These are phyloP conservation scores for Coenobita brevimanus DNA, from an alignment of 1,140 invertebrate genomes.

Conservation along the genomic window DNA sequence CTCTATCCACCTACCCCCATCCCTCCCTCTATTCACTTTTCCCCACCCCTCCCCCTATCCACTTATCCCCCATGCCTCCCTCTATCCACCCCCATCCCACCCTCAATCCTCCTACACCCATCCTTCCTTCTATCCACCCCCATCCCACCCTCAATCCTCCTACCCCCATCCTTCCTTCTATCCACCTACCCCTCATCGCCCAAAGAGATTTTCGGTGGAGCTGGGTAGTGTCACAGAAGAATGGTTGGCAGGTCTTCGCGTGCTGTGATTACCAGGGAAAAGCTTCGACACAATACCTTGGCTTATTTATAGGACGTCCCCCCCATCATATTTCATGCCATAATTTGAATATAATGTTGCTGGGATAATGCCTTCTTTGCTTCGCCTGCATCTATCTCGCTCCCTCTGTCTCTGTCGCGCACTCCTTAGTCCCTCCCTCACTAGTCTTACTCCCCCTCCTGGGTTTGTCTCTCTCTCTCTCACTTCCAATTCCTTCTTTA, in stretches of 20 bases:
- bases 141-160: no score
- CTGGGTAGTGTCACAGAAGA: conserved; percentile 25
- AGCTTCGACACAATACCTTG: conserved; percentile 42
- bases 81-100: no score
- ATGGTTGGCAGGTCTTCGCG: not conserved
- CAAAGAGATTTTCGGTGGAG: no score
- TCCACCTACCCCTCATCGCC: no score
- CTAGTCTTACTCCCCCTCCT: not conserved
- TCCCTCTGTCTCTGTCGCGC: conserved; percentile 30
- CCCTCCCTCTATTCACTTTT: no score
- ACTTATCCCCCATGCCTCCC: no score
- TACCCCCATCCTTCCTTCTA: not conserved
- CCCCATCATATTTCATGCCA: conserved; percentile 47
- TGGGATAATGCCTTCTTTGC: conserved; percentile 27
- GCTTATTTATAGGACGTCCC: conserved; percentile 40
- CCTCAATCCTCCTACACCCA: no score
- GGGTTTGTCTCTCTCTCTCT: not conserved
- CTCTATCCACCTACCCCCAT: not conserved
- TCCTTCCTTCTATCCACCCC: no score
- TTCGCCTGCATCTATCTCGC: no score
- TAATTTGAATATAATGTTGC: conserved; percentile 55
- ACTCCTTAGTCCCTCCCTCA: conserved; percentile 28
- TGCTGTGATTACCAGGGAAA: conserved; percentile 38
- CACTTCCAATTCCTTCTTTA: no score
- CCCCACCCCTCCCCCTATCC: no score